Percentiles rank a stretch among this genome's conserved stretches.
Conservation (phyloP, 1,140 invertebrate genomes). For the Zaprionus tsacasi region DNA sequence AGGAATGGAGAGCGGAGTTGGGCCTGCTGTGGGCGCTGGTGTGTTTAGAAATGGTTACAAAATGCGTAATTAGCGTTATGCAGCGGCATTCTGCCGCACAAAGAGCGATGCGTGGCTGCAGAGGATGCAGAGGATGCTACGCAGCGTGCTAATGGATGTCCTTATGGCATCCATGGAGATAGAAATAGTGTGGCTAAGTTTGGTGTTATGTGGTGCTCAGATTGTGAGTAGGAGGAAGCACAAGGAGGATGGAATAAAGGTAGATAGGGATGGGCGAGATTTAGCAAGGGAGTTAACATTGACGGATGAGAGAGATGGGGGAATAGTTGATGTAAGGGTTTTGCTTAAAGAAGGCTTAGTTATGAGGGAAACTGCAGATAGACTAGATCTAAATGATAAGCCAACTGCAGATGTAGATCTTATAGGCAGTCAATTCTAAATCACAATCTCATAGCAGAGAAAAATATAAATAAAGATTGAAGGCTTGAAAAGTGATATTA, state of each 20-base stretch:
- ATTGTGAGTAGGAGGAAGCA: neutral
- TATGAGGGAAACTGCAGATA: neutral
- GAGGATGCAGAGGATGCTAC: neutral
- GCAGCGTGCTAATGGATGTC: constrained; percentile 36
- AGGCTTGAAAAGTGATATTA: too few relatives aligned
- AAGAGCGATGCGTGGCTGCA: constrained; percentile 2
- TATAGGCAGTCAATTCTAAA: too few relatives aligned
- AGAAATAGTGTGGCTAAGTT: constrained; percentile 24
- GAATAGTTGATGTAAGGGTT: neutral
- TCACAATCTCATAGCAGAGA: too few relatives aligned
- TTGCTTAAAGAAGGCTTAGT: neutral
- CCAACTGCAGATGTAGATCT: too few relatives aligned
- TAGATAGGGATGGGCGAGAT: neutral
- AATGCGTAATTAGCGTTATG: constrained; percentile 80
- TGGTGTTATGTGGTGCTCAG: neutral
- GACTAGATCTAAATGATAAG: too few relatives aligned
- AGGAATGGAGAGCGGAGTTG: neutral
- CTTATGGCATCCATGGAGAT: constrained; percentile 18
- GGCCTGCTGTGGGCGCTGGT: constrained; percentile 21
- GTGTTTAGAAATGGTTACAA: constrained; percentile 74
- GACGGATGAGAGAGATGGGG: neutral
- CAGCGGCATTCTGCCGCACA: constrained; percentile 54
- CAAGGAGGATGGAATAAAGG: neutral
- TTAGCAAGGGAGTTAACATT: neutral
- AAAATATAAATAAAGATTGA: too few relatives aligned